These are phyloP conservation scores for Leptoteleia sp. DNA, from an alignment of 1,140 invertebrate species.

Conservation along the genomic window DNA sequence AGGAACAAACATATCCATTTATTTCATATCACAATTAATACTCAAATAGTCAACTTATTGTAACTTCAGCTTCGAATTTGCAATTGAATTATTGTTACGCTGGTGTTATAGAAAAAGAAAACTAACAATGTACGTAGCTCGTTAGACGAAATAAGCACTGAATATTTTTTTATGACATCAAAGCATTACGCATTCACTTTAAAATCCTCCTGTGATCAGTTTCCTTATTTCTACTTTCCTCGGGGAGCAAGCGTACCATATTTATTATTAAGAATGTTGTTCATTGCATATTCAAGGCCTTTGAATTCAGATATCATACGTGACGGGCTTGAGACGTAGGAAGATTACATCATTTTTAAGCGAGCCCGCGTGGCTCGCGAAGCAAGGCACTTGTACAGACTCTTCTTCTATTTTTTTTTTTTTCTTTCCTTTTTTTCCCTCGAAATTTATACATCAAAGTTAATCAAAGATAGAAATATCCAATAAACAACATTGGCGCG, in stretches of 20 bases:
- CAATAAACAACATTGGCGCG: slow-evolving; percentile 18
- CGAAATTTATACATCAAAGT: slow-evolving; percentile 20
- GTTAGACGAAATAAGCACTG: slow-evolving; percentile 35
- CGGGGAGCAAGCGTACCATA: slow-evolving; percentile 11
- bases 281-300: slow-evolving; percentile 46
- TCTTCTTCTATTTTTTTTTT: no score
- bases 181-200: slow-evolving; percentile 47
- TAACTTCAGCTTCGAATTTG: slow-evolving; percentile 18
- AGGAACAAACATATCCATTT: no score
- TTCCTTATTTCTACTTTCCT: slow-evolving; percentile 25
- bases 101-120: slow-evolving; percentile 3
- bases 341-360: slow-evolving; percentile 16
- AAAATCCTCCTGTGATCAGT: slow-evolving; percentile 32
- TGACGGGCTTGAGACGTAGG: slow-evolving; percentile 3
- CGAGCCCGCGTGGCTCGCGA: background rate
- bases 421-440: no score
- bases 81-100: slow-evolving; percentile 10
- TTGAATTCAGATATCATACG: slow-evolving; percentile 36
- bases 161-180: slow-evolving; percentile 49
- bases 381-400: slow-evolving; percentile 22
- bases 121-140: slow-evolving; percentile 15
- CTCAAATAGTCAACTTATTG: no score
- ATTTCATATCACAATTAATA: no score
- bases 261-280: slow-evolving; percentile 54
- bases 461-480: slow-evolving; percentile 29